Base-by-base conservation (phyloP, 2,113 vertebrate species). In the Petrocephalus microphthalmus region DNA sequence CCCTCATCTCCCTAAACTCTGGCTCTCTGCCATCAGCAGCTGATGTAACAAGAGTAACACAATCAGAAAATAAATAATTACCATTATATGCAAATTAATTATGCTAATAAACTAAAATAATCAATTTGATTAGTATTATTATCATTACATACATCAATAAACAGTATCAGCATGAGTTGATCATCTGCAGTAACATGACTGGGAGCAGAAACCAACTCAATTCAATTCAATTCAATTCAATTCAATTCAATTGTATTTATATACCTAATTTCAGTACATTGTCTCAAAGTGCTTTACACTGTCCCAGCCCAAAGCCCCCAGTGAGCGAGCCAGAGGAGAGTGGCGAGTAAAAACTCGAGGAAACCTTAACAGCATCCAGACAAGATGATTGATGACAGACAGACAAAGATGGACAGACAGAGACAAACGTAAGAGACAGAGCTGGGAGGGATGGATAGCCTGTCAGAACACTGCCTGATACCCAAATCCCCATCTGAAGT, bases 11-110 rank as follows among this genome's bases (percentile, higher is more conserved):
- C 90, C 37, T 87, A 90, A 90, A 91, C 91, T 91, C 91, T 93
- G 94, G 93, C 91, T 90, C 90, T 78, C 91, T 91, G 92, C 94
- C 94, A 94, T 90, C 60, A 60, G 88, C 89, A 91, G 90, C 91
- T 88, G 88, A 85, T 90, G 90, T 90, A 93, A 94, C 90, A 93
- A 78, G 89, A 94, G 91, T 91, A 91, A 91, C 90, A 92, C 88
- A 91, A 90, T 92, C 64, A 89, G 20, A 45, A 60, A 90, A 51
- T 52, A 49, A 49, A 84, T 49, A 84, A 84, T 84, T 74, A 78
- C 33, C 71, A 78, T 78, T 78, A 19, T 78, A 37, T 78, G 71
- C 33, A 78, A 78, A 78, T 42, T 42, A 13, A 67, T 67, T 78
- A 78, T 78, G 71, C 13, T 19, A 74, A 74, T 37, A 78, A 37